phyloP scores from a whole-genome alignment of 2,113 vertebrate species.

The Chaenogobius annularis region DNA sequence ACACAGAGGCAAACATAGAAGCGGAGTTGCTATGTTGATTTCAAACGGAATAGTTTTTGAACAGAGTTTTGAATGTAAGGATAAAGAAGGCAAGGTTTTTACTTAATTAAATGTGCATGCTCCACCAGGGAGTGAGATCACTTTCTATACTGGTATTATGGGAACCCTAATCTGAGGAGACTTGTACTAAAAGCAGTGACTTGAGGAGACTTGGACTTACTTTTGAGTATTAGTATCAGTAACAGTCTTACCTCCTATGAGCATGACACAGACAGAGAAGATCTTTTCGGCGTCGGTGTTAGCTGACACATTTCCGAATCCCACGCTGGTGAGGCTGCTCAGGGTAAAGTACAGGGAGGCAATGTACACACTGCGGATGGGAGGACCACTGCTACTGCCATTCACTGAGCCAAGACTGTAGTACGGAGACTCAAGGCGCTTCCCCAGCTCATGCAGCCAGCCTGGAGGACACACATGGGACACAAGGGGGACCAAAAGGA shows the following conservation, averaged over 20 bases:
- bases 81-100: no score
- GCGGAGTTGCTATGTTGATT: no score
- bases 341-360: constrained; percentile 97
- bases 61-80: no score
- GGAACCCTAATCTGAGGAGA: no score
- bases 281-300: constrained; percentile 97
- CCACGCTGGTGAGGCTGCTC: constrained; percentile 97
- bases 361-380: constrained; percentile 92
- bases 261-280: constrained; percentile 97
- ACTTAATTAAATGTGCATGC: no score
- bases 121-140: no score
- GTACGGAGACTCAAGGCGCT: constrained; percentile 92
- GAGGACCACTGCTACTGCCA: constrained; percentile 78
- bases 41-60: no score
- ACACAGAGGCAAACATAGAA: no score
- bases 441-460: constrained; percentile 96
- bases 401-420: constrained; percentile 75
- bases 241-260: constrained; percentile 85
- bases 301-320: constrained; percentile 96
- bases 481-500: not conserved
- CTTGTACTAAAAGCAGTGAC: no score
- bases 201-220: no score
- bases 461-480: constrained; percentile 68
- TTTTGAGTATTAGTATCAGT: no score
- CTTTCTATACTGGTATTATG: no score